phyloP scores from a whole-genome alignment of 2,888 invertebrate genomes.

The Merodon equestris region DNA sequence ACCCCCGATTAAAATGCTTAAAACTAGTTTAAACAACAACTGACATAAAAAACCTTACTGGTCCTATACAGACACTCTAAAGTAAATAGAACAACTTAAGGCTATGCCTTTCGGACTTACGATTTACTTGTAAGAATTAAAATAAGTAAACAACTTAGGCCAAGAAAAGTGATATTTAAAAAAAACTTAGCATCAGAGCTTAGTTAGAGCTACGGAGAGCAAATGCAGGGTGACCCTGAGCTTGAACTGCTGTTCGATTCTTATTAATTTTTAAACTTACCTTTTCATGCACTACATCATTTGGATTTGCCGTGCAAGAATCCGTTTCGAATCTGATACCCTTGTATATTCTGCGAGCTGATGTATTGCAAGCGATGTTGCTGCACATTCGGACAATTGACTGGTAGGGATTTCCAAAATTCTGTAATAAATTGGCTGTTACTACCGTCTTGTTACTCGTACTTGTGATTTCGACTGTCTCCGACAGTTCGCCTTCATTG shows the following conservation, averaged over 20 bases:
- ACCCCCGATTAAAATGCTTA: no score
- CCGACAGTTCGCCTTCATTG: slow-evolving; percentile 83
- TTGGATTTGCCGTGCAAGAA: slow-evolving; percentile 75
- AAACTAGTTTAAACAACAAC: slow-evolving; percentile 78
- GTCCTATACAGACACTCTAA: no score
- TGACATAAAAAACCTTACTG: no score
- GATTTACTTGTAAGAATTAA: no score
- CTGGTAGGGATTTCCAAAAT: slow-evolving; percentile 85
- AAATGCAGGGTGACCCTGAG: slow-evolving; percentile 80
- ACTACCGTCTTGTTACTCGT: slow-evolving; percentile 82
- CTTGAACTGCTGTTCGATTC: slow-evolving; percentile 80
- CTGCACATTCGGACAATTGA: slow-evolving; percentile 81
- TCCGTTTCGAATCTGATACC: slow-evolving; percentile 42
- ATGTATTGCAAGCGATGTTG: slow-evolving; percentile 86
- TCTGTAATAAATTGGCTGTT: slow-evolving; percentile 83
- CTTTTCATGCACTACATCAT: slow-evolving; percentile 76
- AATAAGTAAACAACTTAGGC: no score
- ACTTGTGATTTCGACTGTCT: slow-evolving; percentile 85
- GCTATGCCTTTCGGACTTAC: no score
- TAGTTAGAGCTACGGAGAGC: no score
- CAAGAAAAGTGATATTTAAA: no score
- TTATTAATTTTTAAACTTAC: slow-evolving; percentile 73
- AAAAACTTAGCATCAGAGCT: no score
- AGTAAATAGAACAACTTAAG: no score
- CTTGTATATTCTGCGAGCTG: slow-evolving; percentile 28